A percentile compares a stretch with the other conserved stretches of the same genome.
phyloP scores from a whole-genome alignment of 1,140 invertebrate genomes.

The Liolophura sinensis region DNA sequence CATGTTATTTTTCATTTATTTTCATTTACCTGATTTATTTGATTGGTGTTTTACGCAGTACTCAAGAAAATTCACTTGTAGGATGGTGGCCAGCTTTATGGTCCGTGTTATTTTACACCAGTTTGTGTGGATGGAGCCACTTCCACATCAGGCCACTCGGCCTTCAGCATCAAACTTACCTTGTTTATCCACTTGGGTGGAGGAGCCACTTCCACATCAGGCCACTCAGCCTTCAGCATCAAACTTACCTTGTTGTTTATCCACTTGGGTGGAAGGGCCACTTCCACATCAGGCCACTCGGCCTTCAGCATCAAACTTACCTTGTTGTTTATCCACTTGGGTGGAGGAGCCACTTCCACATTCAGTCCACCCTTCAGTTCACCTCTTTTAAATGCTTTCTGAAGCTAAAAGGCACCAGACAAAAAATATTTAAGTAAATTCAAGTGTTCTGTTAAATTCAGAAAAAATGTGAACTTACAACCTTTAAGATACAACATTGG shows the following conservation, averaged over 20 bases:
- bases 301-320: constrained; percentile 53
- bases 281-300: constrained; percentile 2
- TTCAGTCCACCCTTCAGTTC: constrained; percentile 83
- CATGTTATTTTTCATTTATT: constrained; percentile 61
- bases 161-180: constrained; percentile 53
- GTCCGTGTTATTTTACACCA: too few species aligned
- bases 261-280: constrained; percentile 50
- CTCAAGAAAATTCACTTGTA: too few species aligned
- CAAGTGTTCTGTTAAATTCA: too few species aligned
- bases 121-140: constrained; percentile 54
- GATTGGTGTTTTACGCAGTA: too few species aligned
- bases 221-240: constrained; percentile 3
- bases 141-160: constrained; percentile 5
- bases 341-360: constrained; percentile 60
- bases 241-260: constrained; percentile 65
- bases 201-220: constrained; percentile 66
- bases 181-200: constrained; percentile 59
- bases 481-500: too few species aligned
- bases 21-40: too few species aligned
- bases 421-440: too few species aligned
- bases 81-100: too few species aligned
- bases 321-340: constrained; percentile 61
- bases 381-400: constrained; percentile 81
- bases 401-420: constrained; percentile 65
- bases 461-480: too few species aligned